A percentile compares a stretch with the other conserved stretches of the same genome.
These are phyloP conservation scores for Melanotaenia duboulayi DNA, from an alignment of 2,113 vertebrate species.

Conservation along the genomic window DNA sequence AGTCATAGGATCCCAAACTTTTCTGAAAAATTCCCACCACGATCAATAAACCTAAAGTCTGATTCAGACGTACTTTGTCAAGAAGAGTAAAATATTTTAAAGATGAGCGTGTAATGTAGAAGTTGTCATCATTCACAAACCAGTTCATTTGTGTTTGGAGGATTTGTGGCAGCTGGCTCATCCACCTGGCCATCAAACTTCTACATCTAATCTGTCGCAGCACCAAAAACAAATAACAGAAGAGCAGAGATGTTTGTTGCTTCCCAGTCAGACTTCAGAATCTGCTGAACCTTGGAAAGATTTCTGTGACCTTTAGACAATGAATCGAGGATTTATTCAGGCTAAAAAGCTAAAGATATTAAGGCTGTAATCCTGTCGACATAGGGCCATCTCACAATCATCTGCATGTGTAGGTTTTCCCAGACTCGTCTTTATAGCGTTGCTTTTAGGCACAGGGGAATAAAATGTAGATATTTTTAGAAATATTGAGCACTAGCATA, in stretches of 20 bases:
- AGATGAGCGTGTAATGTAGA: too few relatives aligned
- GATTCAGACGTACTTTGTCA: too few relatives aligned
- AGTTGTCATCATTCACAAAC: too few relatives aligned
- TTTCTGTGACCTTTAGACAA: not conserved
- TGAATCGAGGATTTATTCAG: conserved; percentile 13
- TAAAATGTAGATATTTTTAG: not conserved
- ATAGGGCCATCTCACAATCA: not conserved
- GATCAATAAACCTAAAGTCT: too few relatives aligned
- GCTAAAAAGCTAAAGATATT: conserved; percentile 22
- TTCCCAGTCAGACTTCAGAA: not conserved
- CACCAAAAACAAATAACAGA: not conserved
- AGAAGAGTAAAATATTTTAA: too few relatives aligned
- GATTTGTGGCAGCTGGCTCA: too few relatives aligned
- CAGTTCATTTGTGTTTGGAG: too few relatives aligned
- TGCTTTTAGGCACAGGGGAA: not conserved
- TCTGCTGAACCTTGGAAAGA: not conserved
- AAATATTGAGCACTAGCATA: not conserved
- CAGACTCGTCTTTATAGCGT: not conserved
- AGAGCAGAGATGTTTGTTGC: not conserved
- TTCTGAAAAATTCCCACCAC: too few relatives aligned
- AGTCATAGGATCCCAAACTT: too few relatives aligned
- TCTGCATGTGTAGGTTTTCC: not conserved
- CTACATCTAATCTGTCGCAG: not conserved
- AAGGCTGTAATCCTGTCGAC: conserved; percentile 4
- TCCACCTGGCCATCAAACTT: too few relatives aligned